Percentiles rank a stretch among this genome's conserved stretches.
These are phyloP conservation scores for Drosophila gunungcola DNA, from an alignment of 1,140 invertebrate species.

Conservation along the genomic window DNA sequence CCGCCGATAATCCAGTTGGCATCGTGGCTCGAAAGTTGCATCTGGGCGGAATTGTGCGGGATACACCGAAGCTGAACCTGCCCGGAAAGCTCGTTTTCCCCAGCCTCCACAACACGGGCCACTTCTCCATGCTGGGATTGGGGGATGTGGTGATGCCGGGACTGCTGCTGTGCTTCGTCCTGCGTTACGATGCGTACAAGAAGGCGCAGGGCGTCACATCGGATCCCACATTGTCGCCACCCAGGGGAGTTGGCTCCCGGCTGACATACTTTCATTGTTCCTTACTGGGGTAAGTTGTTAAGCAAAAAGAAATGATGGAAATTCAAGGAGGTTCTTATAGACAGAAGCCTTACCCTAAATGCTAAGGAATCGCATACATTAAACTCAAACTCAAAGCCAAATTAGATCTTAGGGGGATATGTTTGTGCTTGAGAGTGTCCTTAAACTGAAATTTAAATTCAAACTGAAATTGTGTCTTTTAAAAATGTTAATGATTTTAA, in stretches of 20 bases:
- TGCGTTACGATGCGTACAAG: slow-evolving; percentile 98
- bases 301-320: neutral
- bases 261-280: slow-evolving; percentile 98
- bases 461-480: no score
- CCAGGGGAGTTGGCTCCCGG: slow-evolving; percentile 85
- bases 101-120: slow-evolving; percentile 96
- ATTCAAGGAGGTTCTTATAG: neutral
- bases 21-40: slow-evolving; percentile 96
- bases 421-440: no score
- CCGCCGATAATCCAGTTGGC: slow-evolving; percentile 98
- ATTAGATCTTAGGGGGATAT: no score
- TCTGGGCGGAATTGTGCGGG: slow-evolving; percentile 92
- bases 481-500: no score
- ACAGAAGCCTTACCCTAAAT: neutral
- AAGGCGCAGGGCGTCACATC: slow-evolving; percentile 88
- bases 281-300: slow-evolving; percentile 89
- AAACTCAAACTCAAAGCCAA: no score
- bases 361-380: no score
- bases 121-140: slow-evolving; percentile 98
- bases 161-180: slow-evolving; percentile 96
- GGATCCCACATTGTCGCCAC: slow-evolving; percentile 79
- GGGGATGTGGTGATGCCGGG: slow-evolving; percentile 99
- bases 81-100: slow-evolving; percentile 99
- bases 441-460: no score
- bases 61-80: slow-evolving; percentile 96